phyloP scores from a whole-genome alignment of 2,113 vertebrate species.

The Trachemys scripta region DNA sequence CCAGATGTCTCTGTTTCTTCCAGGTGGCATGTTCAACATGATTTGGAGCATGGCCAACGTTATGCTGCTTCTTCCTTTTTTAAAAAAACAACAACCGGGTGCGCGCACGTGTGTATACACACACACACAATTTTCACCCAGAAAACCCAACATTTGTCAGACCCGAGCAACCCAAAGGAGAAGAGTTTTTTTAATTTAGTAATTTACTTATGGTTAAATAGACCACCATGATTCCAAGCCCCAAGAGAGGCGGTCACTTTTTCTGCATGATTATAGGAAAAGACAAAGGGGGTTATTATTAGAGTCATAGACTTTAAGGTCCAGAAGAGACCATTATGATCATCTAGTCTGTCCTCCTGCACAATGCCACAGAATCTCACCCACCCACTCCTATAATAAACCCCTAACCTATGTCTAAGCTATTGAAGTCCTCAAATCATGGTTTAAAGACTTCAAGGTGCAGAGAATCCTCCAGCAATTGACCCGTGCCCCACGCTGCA shows the following conservation, averaged over 20 bases:
- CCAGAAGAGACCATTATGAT: no score
- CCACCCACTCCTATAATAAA: no score
- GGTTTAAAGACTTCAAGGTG: no score
- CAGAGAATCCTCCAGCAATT: no score
- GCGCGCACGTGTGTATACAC: fast-evolving
- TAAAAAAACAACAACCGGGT: not conserved
- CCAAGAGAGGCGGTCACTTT: not conserved
- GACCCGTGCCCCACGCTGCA: no score
- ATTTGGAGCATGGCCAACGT: constrained; percentile 73
- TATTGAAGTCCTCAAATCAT: no score
- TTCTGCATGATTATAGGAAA: not conserved
- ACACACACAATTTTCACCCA: not conserved
- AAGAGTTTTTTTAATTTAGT: not conserved
- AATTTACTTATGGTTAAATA: not conserved
- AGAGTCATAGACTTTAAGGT: no score
- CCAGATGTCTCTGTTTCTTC: constrained; percentile 79
- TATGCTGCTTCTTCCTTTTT: constrained; percentile 3
- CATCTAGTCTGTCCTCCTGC: no score
- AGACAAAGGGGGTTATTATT: not conserved
- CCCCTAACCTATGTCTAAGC: no score
- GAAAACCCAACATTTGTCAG: not conserved
- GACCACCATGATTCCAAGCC: not conserved
- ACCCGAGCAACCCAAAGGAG: not conserved
- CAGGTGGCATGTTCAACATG: constrained; percentile 75
- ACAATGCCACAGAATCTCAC: no score